Evolutionary conservation across 2,113 vertebrate genomes (phyloP), one percentile per base, ranked within the genome.

Genomic region (Silurus meridionalis): DNA sequence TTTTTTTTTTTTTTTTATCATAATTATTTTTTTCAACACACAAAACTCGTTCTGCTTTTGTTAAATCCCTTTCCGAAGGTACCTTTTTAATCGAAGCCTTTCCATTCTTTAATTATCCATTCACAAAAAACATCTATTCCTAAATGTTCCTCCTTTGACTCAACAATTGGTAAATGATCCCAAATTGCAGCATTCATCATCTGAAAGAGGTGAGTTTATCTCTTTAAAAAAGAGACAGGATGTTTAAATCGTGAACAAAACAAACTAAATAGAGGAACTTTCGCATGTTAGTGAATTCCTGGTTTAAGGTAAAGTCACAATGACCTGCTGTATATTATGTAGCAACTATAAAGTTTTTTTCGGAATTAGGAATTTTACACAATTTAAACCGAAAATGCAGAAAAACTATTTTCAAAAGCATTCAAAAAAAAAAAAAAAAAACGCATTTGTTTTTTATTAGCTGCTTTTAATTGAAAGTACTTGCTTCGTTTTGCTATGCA

Each of bases 141-240:
- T 77, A 75, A 80, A 78, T 53, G 79, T 53, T 52, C 46, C n/a
- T 75, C 25, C 58, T 53, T 77, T 50, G 1, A 77, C 74, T 77
- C 55, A 11, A 60, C 78, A 60, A 57, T 83, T 66, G 48, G 48
- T 75, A 83, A 87, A 55, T 78, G 55, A 28, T 58, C 48, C 13
- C 37, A 77, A 87, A 83, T 77, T 57, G 67, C 37, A 58, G 58
- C 11, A 87, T 82, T 64, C 60, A 75, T 86, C 80, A 82, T 81
- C 46, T 37, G 25, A 52, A 37, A 83, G 25, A 66, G 28, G 58
- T 48, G 60, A 77, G 21, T 66, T 75, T 86, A n/a, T 63, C 37
- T 52, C 37, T 61, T 37, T n/a, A 15, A 82, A 61, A 63, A n/a
- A 58, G 80, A 66, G 52, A 52, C 15, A 10, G 6, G 69, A 55